A percentile compares a stretch with the other conserved stretches of the same genome.
These are phyloP conservation scores for Julus scandinavius DNA, from an alignment of 2,888 invertebrate species.

Conservation along the genomic window DNA sequence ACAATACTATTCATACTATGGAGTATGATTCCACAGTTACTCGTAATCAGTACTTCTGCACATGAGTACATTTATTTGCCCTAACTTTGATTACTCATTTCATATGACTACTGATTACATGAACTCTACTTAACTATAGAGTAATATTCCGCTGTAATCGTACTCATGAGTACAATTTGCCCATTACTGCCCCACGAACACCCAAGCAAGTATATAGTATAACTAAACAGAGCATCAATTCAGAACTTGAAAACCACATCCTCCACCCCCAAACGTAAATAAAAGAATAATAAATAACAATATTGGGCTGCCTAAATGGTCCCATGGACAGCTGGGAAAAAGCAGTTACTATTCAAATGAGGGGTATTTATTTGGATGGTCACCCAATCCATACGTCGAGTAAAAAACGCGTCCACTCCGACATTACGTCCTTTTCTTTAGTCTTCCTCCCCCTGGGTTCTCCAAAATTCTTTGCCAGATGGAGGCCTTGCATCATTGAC, in stretches of 20 bases:
- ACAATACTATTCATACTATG: too few species aligned
- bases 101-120: too few species aligned
- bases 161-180: too few species aligned
- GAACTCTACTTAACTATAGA: too few species aligned
- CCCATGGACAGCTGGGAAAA: slow-evolving; percentile 34
- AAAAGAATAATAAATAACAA: slow-evolving; percentile 29
- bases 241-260: background rate
- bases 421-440: slow-evolving; percentile 22
- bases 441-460: slow-evolving; percentile 4
- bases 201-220: too few species aligned
- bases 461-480: slow-evolving; percentile 40
- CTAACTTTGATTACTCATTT: too few species aligned
- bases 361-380: slow-evolving; percentile 39
- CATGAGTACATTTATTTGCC: too few species aligned
- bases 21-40: too few species aligned
- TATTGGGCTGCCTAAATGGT: slow-evolving; percentile 23
- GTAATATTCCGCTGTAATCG: too few species aligned
- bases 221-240: background rate
- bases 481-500: slow-evolving; percentile 13
- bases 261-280: background rate
- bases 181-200: too few species aligned
- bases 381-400: background rate
- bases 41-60: too few species aligned
- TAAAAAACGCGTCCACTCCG: slow-evolving; percentile 15
- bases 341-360: slow-evolving; percentile 40